Conservation (phyloP, 2,888 invertebrate genomes). For the Ochlodes sylvanus region DNA sequence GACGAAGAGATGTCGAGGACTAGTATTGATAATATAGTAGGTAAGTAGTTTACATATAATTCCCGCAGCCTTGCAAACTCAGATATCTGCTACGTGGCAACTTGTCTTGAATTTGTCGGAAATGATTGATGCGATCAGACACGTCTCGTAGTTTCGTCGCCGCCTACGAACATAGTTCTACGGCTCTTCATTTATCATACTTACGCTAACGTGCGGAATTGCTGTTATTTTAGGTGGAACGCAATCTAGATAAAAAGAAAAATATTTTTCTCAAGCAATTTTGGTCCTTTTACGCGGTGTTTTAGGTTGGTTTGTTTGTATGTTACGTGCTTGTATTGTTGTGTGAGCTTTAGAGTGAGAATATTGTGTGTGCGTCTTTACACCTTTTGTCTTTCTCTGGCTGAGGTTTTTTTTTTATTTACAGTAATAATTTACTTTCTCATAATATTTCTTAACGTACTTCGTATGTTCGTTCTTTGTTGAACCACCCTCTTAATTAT, state of each 20-base stretch:
- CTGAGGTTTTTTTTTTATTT: too few species aligned
- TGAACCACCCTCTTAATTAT: too few species aligned
- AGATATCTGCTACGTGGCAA: slow-evolving; percentile 16
- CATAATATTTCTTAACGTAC: too few species aligned
- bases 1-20: too few species aligned
- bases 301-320: neutral
- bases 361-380: too few species aligned
- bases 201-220: slow-evolving; percentile 24
- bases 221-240: slow-evolving; percentile 27
- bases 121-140: slow-evolving; percentile 30
- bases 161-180: slow-evolving; percentile 33
- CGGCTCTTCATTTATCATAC: slow-evolving; percentile 35
- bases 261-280: neutral
- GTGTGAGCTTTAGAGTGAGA: too few species aligned
- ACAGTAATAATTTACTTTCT: too few species aligned
- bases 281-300: neutral
- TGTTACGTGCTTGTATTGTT: too few species aligned
- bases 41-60: too few species aligned
- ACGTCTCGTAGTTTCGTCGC: neutral
- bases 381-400: too few species aligned
- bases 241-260: slow-evolving; percentile 17
- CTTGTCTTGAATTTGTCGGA: slow-evolving; percentile 36
- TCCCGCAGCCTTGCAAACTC: neutral
- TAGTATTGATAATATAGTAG: too few species aligned
- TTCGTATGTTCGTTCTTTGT: too few species aligned